Percentiles rank a stretch among this genome's conserved stretches.
Conservation (phyloP, 2,888 invertebrate genomes). For the Lordiphosa fenestrarum region DNA sequence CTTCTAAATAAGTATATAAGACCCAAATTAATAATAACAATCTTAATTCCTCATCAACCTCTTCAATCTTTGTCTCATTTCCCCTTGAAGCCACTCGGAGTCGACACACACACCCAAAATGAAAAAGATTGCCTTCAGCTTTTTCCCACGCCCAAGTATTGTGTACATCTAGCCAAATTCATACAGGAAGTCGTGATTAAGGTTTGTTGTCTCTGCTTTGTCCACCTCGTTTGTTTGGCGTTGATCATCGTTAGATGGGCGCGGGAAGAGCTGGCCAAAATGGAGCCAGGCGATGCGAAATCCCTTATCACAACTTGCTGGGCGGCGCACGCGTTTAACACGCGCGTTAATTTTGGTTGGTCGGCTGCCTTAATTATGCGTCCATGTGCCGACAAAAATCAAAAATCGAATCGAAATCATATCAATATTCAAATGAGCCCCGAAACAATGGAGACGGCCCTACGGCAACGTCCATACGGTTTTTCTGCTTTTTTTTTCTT, state of each 20-base stretch:
- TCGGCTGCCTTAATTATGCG: conserved; percentile 52
- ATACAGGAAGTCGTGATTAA: conserved; percentile 70
- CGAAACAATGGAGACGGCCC: conserved; percentile 1
- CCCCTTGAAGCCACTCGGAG: too few relatives aligned
- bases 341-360: conserved; percentile 65
- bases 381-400: conserved; percentile 14
- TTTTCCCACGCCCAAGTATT: conserved; percentile 64
- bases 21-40: too few relatives aligned
- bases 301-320: conserved; percentile 40
- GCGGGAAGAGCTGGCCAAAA: background rate
- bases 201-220: conserved; percentile 32
- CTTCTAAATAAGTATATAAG: too few relatives aligned
- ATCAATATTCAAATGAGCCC: conserved; percentile 67
- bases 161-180: conserved; percentile 39
- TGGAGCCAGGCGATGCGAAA: conserved; percentile 4
- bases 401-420: conserved; percentile 49
- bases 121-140: conserved; percentile 48
- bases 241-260: conserved; percentile 15
- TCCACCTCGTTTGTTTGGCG: conserved; percentile 6
- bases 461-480: conserved; percentile 3
- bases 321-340: conserved; percentile 61
- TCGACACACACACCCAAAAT: conserved; percentile 40
- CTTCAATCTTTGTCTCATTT: too few relatives aligned
- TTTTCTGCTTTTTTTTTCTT: background rate
- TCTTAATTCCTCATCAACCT: conserved; percentile 7